Conservation (phyloP, 2,797 vertebrate species). For the Sebastiscus tertius region DNA sequence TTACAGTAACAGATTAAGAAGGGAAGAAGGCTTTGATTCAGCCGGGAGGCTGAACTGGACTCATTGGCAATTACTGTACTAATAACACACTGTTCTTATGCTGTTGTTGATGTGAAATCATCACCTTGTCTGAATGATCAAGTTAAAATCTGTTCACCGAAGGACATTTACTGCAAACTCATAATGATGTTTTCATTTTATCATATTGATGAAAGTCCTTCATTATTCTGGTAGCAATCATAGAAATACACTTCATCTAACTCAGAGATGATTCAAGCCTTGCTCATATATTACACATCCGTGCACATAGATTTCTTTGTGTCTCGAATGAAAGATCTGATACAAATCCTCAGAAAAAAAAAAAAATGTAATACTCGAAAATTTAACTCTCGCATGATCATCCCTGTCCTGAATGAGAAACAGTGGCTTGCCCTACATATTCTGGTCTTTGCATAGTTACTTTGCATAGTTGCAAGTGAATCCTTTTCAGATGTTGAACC, state of each 20-base stretch:
- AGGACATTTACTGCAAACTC: not conserved
- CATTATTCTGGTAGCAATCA: slow-evolving; percentile 29
- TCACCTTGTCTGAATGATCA: not conserved
- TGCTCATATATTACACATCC: slow-evolving; percentile 36
- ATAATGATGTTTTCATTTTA: slow-evolving; percentile 2
- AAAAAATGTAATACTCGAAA: not conserved
- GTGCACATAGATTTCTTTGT: slow-evolving; percentile 19
- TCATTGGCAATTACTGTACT: not conserved
- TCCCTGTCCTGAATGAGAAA: slow-evolving; percentile 32
- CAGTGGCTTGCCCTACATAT: slow-evolving; percentile 52
- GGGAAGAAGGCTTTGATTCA: slow-evolving; percentile 28
- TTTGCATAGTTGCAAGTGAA: slow-evolving; percentile 63
- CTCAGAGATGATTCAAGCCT: slow-evolving; percentile 43
- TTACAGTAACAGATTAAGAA: slow-evolving; percentile 37
- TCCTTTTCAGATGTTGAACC: slow-evolving; percentile 57
- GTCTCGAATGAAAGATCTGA: slow-evolving; percentile 17
- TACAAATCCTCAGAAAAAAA: not conserved
- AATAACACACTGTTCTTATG: slow-evolving; percentile 4
- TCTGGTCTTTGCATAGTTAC: slow-evolving; percentile 47
- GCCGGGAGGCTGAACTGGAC: not conserved
- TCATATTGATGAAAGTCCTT: slow-evolving; percentile 31
- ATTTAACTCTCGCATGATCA: slow-evolving; percentile 12
- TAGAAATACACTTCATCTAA: slow-evolving; percentile 14
- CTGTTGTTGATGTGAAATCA: slow-evolving; percentile 21
- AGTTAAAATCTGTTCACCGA: slow-evolving; percentile 1